These are phyloP conservation scores for Nineta flava DNA, from an alignment of 2,888 invertebrate species.

Conservation along the genomic window DNA sequence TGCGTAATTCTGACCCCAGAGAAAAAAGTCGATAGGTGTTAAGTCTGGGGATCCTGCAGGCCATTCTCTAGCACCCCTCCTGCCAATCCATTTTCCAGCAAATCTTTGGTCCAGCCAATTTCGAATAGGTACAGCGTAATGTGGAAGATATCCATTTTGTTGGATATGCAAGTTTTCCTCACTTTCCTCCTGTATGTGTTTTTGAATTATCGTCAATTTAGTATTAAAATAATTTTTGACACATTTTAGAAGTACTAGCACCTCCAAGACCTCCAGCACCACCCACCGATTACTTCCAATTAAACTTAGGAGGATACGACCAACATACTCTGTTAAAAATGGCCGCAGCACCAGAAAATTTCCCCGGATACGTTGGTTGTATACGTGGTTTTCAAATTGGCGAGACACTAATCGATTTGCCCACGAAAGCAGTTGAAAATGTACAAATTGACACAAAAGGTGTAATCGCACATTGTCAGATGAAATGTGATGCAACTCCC, in stretches of 20 bases:
- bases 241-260: constrained; percentile 55
- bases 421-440: constrained; percentile 49
- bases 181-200: too few species aligned
- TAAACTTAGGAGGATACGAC: constrained; percentile 76
- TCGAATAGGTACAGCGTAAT: too few species aligned
- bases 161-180: too few species aligned
- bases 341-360: constrained; percentile 30
- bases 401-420: constrained; percentile 60
- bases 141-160: too few species aligned
- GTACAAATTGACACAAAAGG: constrained; percentile 55
- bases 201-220: too few species aligned
- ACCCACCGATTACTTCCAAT: constrained; percentile 77
- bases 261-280: constrained; percentile 81
- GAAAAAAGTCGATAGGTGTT: too few species aligned
- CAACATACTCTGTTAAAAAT: constrained; percentile 49
- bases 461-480: constrained; percentile 66
- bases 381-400: constrained; percentile 77
- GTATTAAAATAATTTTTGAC: too few species aligned
- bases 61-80: too few species aligned
- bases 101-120: too few species aligned
- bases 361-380: constrained; percentile 73
- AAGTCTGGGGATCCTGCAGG: too few species aligned
- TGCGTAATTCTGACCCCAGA: too few species aligned
- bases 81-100: too few species aligned
- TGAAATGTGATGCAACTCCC: constrained; percentile 77